phyloP scores from a whole-genome alignment of 1,140 invertebrate genomes.

The Cardiocondyla obscurior region DNA sequence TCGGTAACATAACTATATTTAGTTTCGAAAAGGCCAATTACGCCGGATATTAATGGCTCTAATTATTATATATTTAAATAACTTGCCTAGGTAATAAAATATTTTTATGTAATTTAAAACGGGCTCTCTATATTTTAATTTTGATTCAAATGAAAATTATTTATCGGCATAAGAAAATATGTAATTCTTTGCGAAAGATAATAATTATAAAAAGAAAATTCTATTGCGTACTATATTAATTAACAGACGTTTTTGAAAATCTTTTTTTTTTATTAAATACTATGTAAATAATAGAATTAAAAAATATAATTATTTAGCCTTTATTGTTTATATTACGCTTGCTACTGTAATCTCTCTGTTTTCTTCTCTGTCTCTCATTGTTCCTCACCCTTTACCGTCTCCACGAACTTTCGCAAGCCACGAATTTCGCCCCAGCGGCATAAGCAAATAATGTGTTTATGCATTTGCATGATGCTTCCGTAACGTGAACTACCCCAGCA shows the following conservation, averaged over 20 bases:
- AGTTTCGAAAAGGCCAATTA: not conserved
- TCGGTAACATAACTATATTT: slow-evolving; percentile 13
- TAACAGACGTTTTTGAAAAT: not conserved
- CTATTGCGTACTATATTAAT: not conserved
- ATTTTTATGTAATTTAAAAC: not conserved
- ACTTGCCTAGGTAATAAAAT: not conserved
- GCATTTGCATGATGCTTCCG: slow-evolving; percentile 74
- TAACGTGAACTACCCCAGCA: slow-evolving; percentile 28
- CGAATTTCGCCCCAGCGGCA: slow-evolving; percentile 61
- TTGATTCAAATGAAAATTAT: not conserved
- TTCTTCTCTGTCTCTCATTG: not conserved
- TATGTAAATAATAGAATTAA: not conserved
- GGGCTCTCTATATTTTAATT: not conserved
- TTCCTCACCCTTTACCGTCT: slow-evolving; percentile 22
- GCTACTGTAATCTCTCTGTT: not conserved
- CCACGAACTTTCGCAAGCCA: slow-evolving; percentile 26
- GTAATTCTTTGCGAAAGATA: not conserved
- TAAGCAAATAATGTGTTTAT: slow-evolving; percentile 78
- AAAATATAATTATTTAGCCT: not conserved
- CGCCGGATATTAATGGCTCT: not conserved
- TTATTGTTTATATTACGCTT: slow-evolving; percentile 4
- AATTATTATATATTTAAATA: too few species aligned
- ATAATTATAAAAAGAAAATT: not conserved
- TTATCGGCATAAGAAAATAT: not conserved
- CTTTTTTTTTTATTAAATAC: not conserved